phyloP scores from a whole-genome alignment of 2,888 invertebrate species.

The Spisula solida region DNA sequence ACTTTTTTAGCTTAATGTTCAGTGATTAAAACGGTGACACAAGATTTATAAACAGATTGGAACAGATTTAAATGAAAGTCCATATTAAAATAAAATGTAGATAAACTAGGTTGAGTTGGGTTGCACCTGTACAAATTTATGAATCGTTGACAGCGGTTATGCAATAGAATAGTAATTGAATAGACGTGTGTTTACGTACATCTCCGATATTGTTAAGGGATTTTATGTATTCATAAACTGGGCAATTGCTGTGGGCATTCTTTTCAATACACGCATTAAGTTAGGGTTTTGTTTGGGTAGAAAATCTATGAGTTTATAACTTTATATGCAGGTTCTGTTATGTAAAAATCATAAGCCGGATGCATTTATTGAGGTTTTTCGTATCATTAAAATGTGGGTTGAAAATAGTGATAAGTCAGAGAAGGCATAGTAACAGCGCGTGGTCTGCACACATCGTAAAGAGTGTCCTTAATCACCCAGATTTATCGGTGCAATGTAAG shows the following conservation, averaged over 20 bases:
- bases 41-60: conserved; percentile 51
- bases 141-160: conserved; percentile 15
- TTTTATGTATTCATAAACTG: conserved; percentile 15
- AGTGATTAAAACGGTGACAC: conserved; percentile 52
- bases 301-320: neutral
- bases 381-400: neutral
- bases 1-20: conserved; percentile 40
- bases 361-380: conserved; percentile 15
- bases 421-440: neutral
- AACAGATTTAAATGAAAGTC: conserved; percentile 32
- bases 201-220: neutral
- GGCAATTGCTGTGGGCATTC: conserved; percentile 17
- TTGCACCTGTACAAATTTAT: conserved; percentile 54
- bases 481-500: neutral
- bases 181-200: neutral
- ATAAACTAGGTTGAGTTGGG: conserved; percentile 18
- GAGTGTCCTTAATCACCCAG: neutral
- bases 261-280: conserved; percentile 12
- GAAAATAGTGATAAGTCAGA: conserved; percentile 6
- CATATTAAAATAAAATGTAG: conserved; percentile 22
- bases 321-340: neutral
- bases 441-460: neutral
- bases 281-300: neutral
- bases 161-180: conserved; percentile 16
- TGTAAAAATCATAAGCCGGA: conserved; percentile 4